These are phyloP conservation scores for Drosophila ambigua DNA, from an alignment of 1,140 invertebrate genomes.

Conservation along the genomic window DNA sequence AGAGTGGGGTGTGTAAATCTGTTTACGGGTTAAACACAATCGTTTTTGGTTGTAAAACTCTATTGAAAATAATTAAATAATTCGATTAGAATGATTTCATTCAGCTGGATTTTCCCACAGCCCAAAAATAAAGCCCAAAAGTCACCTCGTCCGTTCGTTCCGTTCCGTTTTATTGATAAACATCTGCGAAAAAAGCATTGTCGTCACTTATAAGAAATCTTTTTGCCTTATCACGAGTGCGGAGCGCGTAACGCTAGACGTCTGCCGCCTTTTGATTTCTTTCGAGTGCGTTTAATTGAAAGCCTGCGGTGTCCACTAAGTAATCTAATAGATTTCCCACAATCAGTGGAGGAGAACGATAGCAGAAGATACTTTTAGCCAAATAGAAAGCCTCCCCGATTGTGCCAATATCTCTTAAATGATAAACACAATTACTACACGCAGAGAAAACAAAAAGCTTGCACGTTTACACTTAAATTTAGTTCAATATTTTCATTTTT, in stretches of 20 bases:
- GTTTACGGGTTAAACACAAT: constrained; percentile 1
- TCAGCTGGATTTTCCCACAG: constrained; percentile 12
- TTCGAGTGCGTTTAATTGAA: constrained; percentile 51
- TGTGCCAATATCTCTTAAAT: too few relatives aligned
- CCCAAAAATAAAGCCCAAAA: constrained; percentile 15
- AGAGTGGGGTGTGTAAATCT: too few relatives aligned
- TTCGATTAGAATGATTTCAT: constrained; percentile 23
- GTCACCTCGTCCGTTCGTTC: neutral
- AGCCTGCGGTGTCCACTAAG: constrained; percentile 19
- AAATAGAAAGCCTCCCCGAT: neutral
- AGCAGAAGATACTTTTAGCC: constrained; percentile 24
- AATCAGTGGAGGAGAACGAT: constrained; percentile 3
- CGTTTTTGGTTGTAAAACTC: constrained; percentile 4
- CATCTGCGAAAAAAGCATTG: neutral
- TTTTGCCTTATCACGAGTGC: constrained; percentile 8
- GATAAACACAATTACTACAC: too few relatives aligned
- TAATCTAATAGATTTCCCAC: constrained; percentile 38
- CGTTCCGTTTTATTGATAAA: neutral
- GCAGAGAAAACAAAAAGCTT: too few relatives aligned
- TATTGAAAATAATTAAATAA: constrained; percentile 29
- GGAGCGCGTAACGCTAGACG: constrained; percentile 19
- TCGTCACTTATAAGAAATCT: constrained; percentile 41
- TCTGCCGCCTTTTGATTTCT: constrained; percentile 12
- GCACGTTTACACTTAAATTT: too few relatives aligned
- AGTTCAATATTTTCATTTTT: too few relatives aligned